Conservation (phyloP, 2,797 vertebrate species). For the Lacerta viridis region DNA sequence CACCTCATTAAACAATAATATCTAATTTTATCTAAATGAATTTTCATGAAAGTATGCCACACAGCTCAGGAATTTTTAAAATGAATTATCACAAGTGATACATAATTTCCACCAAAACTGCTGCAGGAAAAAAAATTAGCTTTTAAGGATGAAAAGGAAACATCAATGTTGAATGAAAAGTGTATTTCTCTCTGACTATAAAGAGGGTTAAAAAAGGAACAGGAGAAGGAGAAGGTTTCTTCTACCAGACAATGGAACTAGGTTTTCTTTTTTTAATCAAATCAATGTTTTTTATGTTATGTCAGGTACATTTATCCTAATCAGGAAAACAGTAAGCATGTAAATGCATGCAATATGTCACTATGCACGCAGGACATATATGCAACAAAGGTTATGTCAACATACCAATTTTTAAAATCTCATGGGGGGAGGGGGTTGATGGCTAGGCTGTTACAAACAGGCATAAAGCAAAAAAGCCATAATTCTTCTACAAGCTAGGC, state of each 20-base stretch:
- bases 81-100: constrained; percentile 88
- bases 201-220: constrained; percentile 57
- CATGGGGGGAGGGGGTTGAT: constrained; percentile 31
- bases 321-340: constrained; percentile 9
- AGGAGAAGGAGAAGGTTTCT: constrained; percentile 30
- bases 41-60: constrained; percentile 88
- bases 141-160: constrained; percentile 80
- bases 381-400: constrained; percentile 47
- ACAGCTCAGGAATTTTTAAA: constrained; percentile 89
- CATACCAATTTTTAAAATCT: constrained; percentile 27
- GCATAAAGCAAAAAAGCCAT: constrained; percentile 24
- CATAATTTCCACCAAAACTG: constrained; percentile 86
- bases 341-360: accelerated
- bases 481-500: constrained; percentile 30
- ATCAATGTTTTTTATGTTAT: constrained; percentile 62
- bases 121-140: constrained; percentile 77
- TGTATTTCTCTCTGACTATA: constrained; percentile 64
- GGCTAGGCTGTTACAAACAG: background rate
- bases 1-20: constrained; percentile 91
- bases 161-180: constrained; percentile 76
- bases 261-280: constrained; percentile 70
- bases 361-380: background rate
- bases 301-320: constrained; percentile 53
- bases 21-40: constrained; percentile 91
- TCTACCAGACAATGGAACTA: constrained; percentile 54